These are phyloP conservation scores for Halichondria panicea DNA, from an alignment of 37 sponge, comb jelly and placozoan genomes.

Conservation along the genomic window DNA sequence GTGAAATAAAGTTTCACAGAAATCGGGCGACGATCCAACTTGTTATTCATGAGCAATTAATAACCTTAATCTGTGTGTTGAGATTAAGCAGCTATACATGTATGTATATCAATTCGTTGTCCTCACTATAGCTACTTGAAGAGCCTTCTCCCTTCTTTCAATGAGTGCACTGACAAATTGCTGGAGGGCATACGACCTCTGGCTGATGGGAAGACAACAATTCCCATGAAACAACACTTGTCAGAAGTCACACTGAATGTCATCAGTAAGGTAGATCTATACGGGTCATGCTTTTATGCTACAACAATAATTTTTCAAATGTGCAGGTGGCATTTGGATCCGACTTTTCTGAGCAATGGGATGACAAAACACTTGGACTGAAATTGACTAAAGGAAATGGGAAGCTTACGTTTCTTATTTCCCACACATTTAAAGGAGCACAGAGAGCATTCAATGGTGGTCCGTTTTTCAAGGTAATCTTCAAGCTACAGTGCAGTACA, in stretches of 20 bases:
- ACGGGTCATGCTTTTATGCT: no score
- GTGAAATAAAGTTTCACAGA: no score
- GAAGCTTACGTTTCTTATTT: not conserved
- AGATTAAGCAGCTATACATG: not conserved
- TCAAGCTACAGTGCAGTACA: no score
- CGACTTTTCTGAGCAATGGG: no score
- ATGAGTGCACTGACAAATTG: slow-evolving; percentile 14
- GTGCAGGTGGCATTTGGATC: no score
- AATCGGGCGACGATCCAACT: no score
- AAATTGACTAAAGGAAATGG: not conserved
- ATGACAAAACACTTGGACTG: not conserved
- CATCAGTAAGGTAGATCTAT: not conserved
- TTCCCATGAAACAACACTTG: slow-evolving; percentile 13
- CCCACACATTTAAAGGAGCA: not conserved
- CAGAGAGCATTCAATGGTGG: not conserved
- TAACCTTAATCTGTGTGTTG: not conserved
- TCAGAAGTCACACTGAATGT: not conserved
- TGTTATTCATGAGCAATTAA: no score
- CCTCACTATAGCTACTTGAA: not conserved
- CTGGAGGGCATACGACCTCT: slow-evolving; percentile 2
- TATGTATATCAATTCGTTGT: no score
- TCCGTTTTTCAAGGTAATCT: no score
- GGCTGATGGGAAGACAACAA: slow-evolving; percentile 4
- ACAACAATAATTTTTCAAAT: no score
- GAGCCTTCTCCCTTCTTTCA: slow-evolving; percentile 1